Evolutionary conservation across 1,140 invertebrate genomes (phyloP).

Genomic region (Lasaia peninsularis): DNA sequence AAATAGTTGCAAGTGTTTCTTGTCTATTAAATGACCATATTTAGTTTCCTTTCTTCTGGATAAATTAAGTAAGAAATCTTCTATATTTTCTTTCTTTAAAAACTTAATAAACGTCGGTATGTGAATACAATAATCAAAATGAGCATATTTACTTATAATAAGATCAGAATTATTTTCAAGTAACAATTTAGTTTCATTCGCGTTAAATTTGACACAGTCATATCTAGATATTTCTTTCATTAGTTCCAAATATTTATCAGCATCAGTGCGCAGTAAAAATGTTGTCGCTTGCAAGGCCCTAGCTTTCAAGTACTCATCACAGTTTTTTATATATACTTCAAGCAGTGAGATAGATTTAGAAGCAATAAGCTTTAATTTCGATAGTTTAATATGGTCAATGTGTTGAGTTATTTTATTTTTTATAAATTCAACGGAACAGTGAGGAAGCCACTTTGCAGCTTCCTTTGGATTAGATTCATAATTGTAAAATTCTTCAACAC

Average conservation of each 20-base stretch:
- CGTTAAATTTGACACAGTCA: conserved; percentile 32
- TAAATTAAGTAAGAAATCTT: conserved; percentile 38
- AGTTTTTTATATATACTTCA: conserved; percentile 29
- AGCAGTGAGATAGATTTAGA: conserved; percentile 44
- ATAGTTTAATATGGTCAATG: conserved; percentile 24
- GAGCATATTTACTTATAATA: conserved; percentile 40
- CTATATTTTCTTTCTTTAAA: conserved; percentile 39
- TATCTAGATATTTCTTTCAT: conserved; percentile 30
- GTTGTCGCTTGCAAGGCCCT: conserved; percentile 26
- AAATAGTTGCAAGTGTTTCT: conserved; percentile 30
- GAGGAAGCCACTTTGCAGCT: conserved; percentile 48
- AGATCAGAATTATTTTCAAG: conserved; percentile 36
- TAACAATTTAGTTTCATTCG: conserved; percentile 36
- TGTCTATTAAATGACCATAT: conserved; percentile 22
- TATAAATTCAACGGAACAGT: conserved; percentile 47
- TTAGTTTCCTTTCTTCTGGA: conserved; percentile 28
- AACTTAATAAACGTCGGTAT: conserved; percentile 42
- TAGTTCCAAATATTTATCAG: conserved; percentile 39
- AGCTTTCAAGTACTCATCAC: conserved; percentile 16
- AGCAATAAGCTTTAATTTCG: conserved; percentile 40
- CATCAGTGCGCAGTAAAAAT: conserved; percentile 39
- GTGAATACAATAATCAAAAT: conserved; percentile 36
- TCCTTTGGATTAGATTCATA: conserved; percentile 33
- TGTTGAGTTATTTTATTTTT: conserved; percentile 35
- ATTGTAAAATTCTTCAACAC: conserved; percentile 45